A percentile compares a stretch with the other conserved stretches of the same genome.
These are phyloP conservation scores for Scrobipalpa costella DNA, from an alignment of 2,888 invertebrate genomes.

Conservation along the genomic window DNA sequence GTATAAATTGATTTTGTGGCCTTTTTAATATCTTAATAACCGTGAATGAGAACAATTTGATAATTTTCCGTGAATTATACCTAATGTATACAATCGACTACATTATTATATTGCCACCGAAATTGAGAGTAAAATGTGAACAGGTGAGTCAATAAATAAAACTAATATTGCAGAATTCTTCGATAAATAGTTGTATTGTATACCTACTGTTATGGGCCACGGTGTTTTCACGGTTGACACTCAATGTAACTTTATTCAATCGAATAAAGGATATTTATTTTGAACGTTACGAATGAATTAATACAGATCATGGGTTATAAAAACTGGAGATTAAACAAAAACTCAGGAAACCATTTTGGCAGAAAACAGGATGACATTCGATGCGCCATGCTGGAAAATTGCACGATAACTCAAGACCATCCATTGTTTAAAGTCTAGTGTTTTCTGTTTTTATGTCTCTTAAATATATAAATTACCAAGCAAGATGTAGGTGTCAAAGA, in stretches of 20 bases:
- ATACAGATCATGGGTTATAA: not conserved
- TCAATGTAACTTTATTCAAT: not conserved
- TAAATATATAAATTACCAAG: not conserved
- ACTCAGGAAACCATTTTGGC: constrained; percentile 38
- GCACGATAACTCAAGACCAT: constrained; percentile 20
- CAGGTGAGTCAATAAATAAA: constrained; percentile 5
- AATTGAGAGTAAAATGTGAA: not conserved
- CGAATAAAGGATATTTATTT: constrained; percentile 1
- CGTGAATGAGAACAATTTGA: not conserved
- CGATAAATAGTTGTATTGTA: not conserved
- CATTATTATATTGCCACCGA: not conserved
- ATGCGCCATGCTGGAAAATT: constrained; percentile 47
- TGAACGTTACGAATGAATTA: constrained; percentile 3
- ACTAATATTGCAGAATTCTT: not conserved
- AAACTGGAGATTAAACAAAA: not conserved
- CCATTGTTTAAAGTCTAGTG: constrained; percentile 20
- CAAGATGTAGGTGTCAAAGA: not conserved
- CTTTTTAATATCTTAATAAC: not conserved
- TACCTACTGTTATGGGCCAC: not conserved
- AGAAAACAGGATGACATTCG: constrained; percentile 47
- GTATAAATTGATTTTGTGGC: not conserved
- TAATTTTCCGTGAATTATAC: not conserved
- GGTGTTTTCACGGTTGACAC: not conserved
- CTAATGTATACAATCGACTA: no score
- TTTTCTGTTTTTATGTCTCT: constrained; percentile 15